phyloP scores from a whole-genome alignment of 2,888 invertebrate genomes.

The Anoplius nigerrimus region DNA sequence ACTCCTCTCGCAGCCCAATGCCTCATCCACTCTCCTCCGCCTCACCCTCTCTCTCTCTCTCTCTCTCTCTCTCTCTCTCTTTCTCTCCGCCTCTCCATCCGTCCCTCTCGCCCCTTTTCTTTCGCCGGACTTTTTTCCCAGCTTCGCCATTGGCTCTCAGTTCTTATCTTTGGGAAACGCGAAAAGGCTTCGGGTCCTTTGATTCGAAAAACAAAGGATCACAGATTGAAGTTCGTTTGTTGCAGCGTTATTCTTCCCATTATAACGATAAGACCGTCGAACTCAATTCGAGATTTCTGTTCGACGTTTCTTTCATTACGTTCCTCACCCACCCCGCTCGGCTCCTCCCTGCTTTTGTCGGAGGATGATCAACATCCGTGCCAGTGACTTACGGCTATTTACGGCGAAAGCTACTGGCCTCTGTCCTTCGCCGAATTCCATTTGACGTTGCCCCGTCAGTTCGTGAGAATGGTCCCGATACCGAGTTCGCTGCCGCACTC shows the following conservation, averaged over 20 bases:
- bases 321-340: constrained; percentile 23
- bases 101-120: constrained; percentile 5
- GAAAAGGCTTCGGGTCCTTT: constrained; percentile 53
- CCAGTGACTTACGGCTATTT: constrained; percentile 9
- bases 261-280: constrained; percentile 54
- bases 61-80: constrained; percentile 10
- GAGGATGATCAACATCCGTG: constrained; percentile 13
- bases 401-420: background rate
- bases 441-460: too few relatives aligned
- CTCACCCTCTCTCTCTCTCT: constrained; percentile 10
- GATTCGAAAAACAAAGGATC: constrained; percentile 61
- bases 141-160: constrained; percentile 40
- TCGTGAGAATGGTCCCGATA: too few relatives aligned
- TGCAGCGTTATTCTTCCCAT: constrained; percentile 61
- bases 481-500: too few relatives aligned
- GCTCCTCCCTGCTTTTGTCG: constrained; percentile 9
- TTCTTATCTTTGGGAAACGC: constrained; percentile 47
- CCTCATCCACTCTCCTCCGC: constrained; percentile 23
- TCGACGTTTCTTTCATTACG: constrained; percentile 43
- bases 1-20: constrained; percentile 8
- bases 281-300: constrained; percentile 53
- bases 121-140: constrained; percentile 23
- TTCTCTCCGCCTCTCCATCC: constrained; percentile 5
- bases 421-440: too few relatives aligned
- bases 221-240: constrained; percentile 64